Percentiles rank a stretch among this genome's conserved stretches.
These are phyloP conservation scores for Lissonota sp. DNA, from an alignment of 2,888 invertebrate species.

Conservation along the genomic window DNA sequence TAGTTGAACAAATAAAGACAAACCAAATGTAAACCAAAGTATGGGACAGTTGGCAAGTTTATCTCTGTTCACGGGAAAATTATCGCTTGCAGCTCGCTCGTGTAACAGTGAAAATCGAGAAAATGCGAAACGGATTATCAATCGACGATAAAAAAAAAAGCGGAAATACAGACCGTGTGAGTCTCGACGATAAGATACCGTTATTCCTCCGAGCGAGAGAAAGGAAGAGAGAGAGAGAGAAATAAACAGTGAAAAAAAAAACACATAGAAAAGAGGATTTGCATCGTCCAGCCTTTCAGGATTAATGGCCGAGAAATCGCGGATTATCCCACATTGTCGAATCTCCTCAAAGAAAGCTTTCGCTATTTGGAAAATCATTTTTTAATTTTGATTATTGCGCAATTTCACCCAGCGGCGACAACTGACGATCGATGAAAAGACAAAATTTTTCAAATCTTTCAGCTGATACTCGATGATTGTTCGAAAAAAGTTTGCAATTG, in stretches of 20 bases:
- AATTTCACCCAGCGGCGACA: no score
- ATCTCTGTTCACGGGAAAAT: no score
- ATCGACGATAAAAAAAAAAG: constrained; percentile 16
- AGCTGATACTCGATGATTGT: no score
- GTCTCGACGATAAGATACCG: constrained; percentile 26
- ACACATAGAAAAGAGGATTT: constrained; percentile 9
- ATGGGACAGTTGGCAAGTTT: no score
- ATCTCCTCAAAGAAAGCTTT: constrained; percentile 1
- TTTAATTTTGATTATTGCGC: no score
- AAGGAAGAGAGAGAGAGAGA: neutral
- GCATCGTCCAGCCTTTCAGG: constrained; percentile 11
- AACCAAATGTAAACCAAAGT: no score
- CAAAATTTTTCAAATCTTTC: no score
- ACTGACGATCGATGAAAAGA: no score
- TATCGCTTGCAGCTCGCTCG: no score
- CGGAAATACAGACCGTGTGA: constrained; percentile 33
- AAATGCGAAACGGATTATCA: constrained; percentile 8
- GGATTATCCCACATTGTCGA: neutral
- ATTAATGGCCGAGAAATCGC: constrained; percentile 6
- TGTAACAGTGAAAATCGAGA: neutral
- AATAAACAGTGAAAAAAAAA: constrained; percentile 10
- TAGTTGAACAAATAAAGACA: no score
- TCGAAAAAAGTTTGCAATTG: no score
- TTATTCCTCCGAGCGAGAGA: neutral
- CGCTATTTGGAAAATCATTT: no score